Base-by-base conservation (phyloP, 2,888 invertebrate species). In the Trachelus tabidus region DNA sequence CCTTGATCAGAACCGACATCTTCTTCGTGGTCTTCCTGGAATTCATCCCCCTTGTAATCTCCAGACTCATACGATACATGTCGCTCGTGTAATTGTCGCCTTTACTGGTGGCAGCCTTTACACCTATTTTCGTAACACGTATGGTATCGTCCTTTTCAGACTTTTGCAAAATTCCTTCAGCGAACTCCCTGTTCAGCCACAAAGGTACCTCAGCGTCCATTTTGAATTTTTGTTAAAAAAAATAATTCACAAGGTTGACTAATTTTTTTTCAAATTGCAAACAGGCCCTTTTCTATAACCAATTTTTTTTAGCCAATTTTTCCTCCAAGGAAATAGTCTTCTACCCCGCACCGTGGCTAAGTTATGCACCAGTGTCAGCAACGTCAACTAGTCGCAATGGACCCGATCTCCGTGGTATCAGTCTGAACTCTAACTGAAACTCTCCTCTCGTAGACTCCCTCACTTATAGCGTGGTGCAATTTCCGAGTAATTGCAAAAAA, bases 21-120 rank as follows among this genome's bases (percentile, higher is more conserved):
- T 89, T 89, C 69, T 87, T 84, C 12, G 77, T 83, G 35, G 83
- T 79, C 34, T 23, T 69, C 84, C 86, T 75, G 30, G 76, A 79
- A 11, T 76, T 82, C 33, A 81, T 78, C 1, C 75, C 76, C 4
- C 79, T 83, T 1, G 82, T 78, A 74, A 84, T 88, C 69, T 90
- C 87, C 6, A 86, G 79, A 34, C 15, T 75, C 15, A 83, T 80
- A 3, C 91, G 89, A 34, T 87, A 75, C 89, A 91, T 90, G n/a
- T 90, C 89, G 81, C 91, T 91, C 11, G 88, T 86, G 73, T 91
- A 91, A 85, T 91, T 91, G 80, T 91, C 91, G 73, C 91, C 91
- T 80, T 89, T 88, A 68, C 75, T 82, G 4, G 91, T 90, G 0
- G 91, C 91, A 1, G 90, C 83, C 69, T 87, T 90, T 1, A 83